phyloP scores from a whole-genome alignment of 2,888 invertebrate genomes.

The Oligia strigilis region DNA sequence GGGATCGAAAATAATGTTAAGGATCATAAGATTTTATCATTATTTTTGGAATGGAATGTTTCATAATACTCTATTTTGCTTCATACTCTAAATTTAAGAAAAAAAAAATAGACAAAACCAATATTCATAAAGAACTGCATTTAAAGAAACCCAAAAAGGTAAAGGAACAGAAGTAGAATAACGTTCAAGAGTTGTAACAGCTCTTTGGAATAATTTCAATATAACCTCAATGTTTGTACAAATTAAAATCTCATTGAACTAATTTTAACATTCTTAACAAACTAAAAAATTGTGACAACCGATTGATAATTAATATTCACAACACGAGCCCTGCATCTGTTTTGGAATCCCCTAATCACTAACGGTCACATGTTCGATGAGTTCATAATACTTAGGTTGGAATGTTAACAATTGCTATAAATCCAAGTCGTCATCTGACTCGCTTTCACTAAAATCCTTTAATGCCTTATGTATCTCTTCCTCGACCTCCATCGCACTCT shows the following conservation, averaged over 20 bases:
- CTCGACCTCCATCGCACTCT: slow-evolving; percentile 84
- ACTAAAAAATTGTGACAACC: slow-evolving; percentile 76
- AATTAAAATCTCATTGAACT: slow-evolving; percentile 55
- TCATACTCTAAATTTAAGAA: slow-evolving; percentile 26
- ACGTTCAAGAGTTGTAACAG: slow-evolving; percentile 63
- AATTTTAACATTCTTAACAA: slow-evolving; percentile 48
- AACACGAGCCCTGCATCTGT: slow-evolving; percentile 79
- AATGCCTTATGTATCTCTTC: slow-evolving; percentile 86
- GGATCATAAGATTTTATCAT: slow-evolving; percentile 42
- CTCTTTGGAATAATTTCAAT: slow-evolving; percentile 73
- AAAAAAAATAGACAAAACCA: slow-evolving; percentile 25
- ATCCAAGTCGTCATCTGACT: slow-evolving; percentile 85
- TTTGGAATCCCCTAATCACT: slow-evolving; percentile 72
- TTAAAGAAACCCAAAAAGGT: slow-evolving; percentile 2
- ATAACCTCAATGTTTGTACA: slow-evolving; percentile 64
- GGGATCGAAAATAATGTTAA: slow-evolving; percentile 40
- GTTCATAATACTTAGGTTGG: slow-evolving; percentile 78
- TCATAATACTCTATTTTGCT: slow-evolving; percentile 41
- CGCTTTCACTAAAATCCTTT: slow-evolving; percentile 83
- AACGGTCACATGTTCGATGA: slow-evolving; percentile 73
- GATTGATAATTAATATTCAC: slow-evolving; percentile 76
- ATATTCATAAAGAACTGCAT: slow-evolving; percentile 33
- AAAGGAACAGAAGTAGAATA: slow-evolving; percentile 45
- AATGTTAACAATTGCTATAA: slow-evolving; percentile 82
- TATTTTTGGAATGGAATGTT: slow-evolving; percentile 60